Percentiles rank a stretch among this genome's conserved stretches.
phyloP scores from a whole-genome alignment of 92 coral and sea anemone species.

The Desmophyllum pertusum region DNA sequence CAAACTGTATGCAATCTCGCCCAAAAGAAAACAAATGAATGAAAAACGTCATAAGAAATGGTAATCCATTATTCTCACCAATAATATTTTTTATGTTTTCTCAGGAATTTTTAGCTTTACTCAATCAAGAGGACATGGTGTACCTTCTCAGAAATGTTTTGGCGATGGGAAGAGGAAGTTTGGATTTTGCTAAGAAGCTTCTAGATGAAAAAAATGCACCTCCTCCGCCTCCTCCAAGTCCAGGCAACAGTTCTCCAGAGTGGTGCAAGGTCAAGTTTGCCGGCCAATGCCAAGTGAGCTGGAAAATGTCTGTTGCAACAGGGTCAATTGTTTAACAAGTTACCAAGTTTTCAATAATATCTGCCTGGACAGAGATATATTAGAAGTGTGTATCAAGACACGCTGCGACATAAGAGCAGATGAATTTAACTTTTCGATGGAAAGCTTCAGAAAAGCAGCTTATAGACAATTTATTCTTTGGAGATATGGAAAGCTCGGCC shows the following conservation, averaged over 20 bases:
- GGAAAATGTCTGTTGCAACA: slow-evolving; percentile 19
- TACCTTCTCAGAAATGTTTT: neutral
- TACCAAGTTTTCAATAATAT: slow-evolving; percentile 29
- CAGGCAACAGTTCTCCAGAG: neutral
- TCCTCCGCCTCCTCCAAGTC: neutral
- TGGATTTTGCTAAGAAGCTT: slow-evolving; percentile 23
- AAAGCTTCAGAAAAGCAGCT: slow-evolving; percentile 35
- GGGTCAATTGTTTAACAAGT: slow-evolving; percentile 7
- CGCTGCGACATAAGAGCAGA: slow-evolving; percentile 36
- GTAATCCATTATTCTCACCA: too few relatives aligned
- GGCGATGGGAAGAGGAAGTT: slow-evolving; percentile 7
- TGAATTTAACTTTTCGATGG: slow-evolving; percentile 36
- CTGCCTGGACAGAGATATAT: slow-evolving; percentile 27
- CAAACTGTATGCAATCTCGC: too few relatives aligned
- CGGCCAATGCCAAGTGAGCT: neutral
- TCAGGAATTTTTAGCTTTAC: neutral
- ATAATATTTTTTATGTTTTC: neutral
- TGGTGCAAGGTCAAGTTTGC: slow-evolving; percentile 24
- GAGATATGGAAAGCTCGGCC: slow-evolving; percentile 50
- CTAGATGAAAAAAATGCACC: slow-evolving; percentile 7
- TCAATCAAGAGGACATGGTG: neutral
- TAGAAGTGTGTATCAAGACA: slow-evolving; percentile 30
- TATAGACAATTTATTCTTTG: slow-evolving; percentile 37
- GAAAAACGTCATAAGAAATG: too few relatives aligned
- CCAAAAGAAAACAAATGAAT: too few relatives aligned